Conservation (phyloP, 2,888 invertebrate species). For the Dichetophora obliterata region DNA sequence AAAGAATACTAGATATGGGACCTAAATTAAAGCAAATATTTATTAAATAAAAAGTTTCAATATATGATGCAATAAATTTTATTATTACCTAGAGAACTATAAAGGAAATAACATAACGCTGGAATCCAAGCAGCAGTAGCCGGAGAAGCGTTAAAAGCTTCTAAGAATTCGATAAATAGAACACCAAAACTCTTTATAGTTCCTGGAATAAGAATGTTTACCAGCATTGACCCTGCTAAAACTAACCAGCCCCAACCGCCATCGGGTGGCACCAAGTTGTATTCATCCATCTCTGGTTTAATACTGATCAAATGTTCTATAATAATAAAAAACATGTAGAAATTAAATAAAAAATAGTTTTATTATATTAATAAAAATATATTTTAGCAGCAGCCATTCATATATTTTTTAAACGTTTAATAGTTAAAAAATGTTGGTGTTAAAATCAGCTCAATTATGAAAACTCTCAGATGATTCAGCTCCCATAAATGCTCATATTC, state of each 20-base stretch:
- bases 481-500: too few species aligned
- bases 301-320: slow-evolving; percentile 58
- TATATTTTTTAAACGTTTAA: too few species aligned
- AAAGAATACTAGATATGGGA: slow-evolving; percentile 86
- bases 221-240: slow-evolving; percentile 80
- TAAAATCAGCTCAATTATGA: too few species aligned
- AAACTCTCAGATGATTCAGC: too few species aligned
- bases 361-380: too few species aligned
- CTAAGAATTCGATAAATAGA: slow-evolving; percentile 84
- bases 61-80: not conserved
- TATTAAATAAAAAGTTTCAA: not conserved
- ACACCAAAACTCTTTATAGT: slow-evolving; percentile 92
- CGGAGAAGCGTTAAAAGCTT: slow-evolving; percentile 81
- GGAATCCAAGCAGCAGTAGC: slow-evolving; percentile 86
- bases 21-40: slow-evolving; percentile 71
- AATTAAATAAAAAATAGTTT: too few species aligned
- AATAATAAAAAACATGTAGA: slow-evolving; percentile 22
- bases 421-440: too few species aligned
- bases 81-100: slow-evolving; percentile 84
- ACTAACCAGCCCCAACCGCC: slow-evolving; percentile 90
- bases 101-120: slow-evolving; percentile 88
- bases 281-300: slow-evolving; percentile 70
- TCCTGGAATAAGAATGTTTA: slow-evolving; percentile 88
- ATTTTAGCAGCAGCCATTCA: too few species aligned
- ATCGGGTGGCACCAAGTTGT: slow-evolving; percentile 83